A percentile compares a stretch with the other conserved stretches of the same genome.
Evolutionary conservation across 2,888 invertebrate species (phyloP).

Genomic region (Volucella inanis): DNA sequence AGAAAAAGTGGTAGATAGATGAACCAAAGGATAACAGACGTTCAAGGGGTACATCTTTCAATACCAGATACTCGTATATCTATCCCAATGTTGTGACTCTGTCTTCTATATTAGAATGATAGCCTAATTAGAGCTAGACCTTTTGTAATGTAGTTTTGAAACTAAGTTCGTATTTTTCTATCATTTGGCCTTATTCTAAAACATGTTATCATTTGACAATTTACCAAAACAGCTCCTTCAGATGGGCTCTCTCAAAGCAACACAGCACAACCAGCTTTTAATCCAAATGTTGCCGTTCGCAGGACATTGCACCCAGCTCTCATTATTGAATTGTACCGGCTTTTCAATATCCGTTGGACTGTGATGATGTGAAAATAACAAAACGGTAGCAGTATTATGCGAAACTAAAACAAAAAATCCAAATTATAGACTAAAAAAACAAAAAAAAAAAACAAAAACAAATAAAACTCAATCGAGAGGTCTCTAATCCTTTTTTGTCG

Average conservation of each 20-base stretch:
- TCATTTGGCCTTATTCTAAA: not conserved
- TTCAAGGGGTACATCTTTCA: constrained; percentile 26
- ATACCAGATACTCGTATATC: not conserved
- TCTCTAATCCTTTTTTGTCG: constrained; percentile 69
- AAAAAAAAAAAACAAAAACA: constrained; percentile 14
- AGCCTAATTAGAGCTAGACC: constrained; percentile 33
- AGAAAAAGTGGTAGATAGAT: constrained; percentile 1
- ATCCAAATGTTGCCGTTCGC: constrained; percentile 56
- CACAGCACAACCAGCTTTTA: constrained; percentile 21
- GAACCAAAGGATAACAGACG: constrained; percentile 49
- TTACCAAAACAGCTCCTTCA: constrained; percentile 41
- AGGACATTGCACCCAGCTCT: constrained; percentile 18
- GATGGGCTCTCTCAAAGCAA: not conserved
- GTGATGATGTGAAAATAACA: constrained; percentile 18
- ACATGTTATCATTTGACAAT: constrained; percentile 8
- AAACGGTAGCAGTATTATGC: constrained; percentile 21
- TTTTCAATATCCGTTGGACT: constrained; percentile 19
- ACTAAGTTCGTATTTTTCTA: no score
- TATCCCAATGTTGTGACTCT: constrained; percentile 28
- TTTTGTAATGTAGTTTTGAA: no score
- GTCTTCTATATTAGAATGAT: not conserved
- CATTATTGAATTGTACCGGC: constrained; percentile 42
- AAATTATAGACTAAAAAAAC: constrained; percentile 16
- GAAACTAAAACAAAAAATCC: constrained; percentile 11
- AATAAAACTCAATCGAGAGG: constrained; percentile 69